Base-by-base conservation (phyloP, 2,113 vertebrate species). In the Megaleporinus macrocephalus region DNA sequence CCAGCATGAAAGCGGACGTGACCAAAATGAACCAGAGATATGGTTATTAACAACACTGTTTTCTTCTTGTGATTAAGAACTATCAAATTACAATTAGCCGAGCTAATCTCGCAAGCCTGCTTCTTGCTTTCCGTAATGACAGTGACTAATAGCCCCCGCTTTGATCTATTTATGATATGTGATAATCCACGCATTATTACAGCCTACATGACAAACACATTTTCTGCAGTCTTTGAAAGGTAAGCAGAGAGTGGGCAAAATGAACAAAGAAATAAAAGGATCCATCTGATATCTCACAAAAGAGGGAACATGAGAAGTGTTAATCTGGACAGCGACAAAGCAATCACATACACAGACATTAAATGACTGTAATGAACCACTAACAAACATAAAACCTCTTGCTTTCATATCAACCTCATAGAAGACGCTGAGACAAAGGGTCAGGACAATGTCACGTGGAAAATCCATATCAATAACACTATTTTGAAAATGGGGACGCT, bases 121-220 rank as follows among this genome's bases (percentile, higher is more conserved):
- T 66, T 80, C 71, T 76, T 73, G 68, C 59, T 69, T 76, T 81
- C 80, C 20, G 47, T 69, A n/a, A 61, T 63, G 63, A 82, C 75
- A 75, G 36, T 44, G 80, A 61, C 79, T 69, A 47, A 83, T 78
- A 73, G 76, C 57, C 59, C 59, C 36, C 65, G 70, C 82, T 83
- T 83, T 78, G 76, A 73, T 83, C 76, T 78, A 55, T 78, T 83
- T 79, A 73, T 83, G 82, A 78, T 53, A 68, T 30, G 72, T 71
- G 72, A 83, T 83, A 83, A 83, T 83, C 76, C 71, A 66, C 73
- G 69, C 76, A 79, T 83, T 72, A 83, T 83, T 78, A 72, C 65
- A 72, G 59, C 22, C 49, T 68, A 78, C 72, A 79, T 83, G 66
- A 78, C 62, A 83, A 83, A 83, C 82, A 83, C 69, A 66, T 83